Evolutionary conservation across 1,140 invertebrate genomes (phyloP).

Genomic region (Lepidurus apus): DNA sequence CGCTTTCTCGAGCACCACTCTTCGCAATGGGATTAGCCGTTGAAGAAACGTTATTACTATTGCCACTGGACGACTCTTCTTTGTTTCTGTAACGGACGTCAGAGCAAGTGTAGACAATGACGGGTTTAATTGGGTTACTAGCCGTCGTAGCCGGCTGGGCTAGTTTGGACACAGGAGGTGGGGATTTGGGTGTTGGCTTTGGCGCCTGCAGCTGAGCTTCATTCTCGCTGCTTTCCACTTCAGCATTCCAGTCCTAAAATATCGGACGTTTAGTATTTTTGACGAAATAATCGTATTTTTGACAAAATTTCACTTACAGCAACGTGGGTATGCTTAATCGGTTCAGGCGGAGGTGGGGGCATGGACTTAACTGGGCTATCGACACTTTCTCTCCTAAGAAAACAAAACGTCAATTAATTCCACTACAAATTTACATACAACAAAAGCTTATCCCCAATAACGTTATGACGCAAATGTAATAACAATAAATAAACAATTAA

Average conservation of each 20-base stretch:
- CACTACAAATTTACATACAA: too few species aligned
- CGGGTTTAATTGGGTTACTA: background rate
- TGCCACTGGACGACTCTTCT: background rate
- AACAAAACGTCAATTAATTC: background rate
- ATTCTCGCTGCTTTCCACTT: slow-evolving; percentile 9
- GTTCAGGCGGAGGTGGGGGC: background rate
- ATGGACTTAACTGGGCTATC: background rate
- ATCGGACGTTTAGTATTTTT: background rate
- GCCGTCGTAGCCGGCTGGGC: background rate
- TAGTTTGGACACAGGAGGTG: background rate
- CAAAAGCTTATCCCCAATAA: too few species aligned
- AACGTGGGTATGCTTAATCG: background rate
- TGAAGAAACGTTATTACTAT: background rate
- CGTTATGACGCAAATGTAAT: too few species aligned
- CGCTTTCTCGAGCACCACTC: background rate
- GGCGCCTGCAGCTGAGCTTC: background rate
- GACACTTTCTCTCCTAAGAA: background rate
- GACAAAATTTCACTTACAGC: background rate
- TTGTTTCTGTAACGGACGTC: slow-evolving; percentile 32
- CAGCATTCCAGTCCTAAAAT: background rate
- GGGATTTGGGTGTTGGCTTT: background rate
- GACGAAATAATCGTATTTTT: background rate
- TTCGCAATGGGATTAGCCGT: background rate
- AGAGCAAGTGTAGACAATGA: background rate
- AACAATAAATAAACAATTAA: too few species aligned